Conservation (phyloP, 2,113 vertebrate species). For the Sinocyclocheilus rhinocerous region DNA sequence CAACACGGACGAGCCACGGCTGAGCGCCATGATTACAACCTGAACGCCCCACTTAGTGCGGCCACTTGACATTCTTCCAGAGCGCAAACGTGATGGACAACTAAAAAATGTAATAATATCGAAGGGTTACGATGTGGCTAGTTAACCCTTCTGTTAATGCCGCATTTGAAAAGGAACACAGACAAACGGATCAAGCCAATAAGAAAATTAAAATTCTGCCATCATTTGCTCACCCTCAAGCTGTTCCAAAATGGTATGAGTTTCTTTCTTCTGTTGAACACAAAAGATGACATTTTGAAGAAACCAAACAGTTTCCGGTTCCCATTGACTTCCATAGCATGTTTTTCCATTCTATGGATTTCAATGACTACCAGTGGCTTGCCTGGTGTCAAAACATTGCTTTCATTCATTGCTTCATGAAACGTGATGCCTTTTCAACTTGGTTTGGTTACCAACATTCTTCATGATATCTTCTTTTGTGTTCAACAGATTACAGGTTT, state of each 20-base stretch:
- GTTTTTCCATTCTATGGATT: background rate
- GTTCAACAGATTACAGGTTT: background rate
- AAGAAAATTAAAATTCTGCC: background rate
- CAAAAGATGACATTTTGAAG: background rate
- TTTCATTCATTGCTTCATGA: no score
- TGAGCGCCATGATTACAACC: constrained; percentile 2
- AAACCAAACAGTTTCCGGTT: background rate
- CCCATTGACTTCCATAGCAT: background rate
- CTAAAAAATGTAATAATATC: background rate
- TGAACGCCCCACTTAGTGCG: background rate
- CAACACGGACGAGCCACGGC: constrained; percentile 30
- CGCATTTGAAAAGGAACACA: background rate
- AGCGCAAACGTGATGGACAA: background rate
- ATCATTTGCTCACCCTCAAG: background rate
- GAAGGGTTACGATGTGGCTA: background rate
- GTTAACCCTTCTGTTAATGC: background rate
- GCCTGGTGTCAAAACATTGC: no score
- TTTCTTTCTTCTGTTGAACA: background rate
- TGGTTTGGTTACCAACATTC: background rate
- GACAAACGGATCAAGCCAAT: background rate
- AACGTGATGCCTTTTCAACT: no score
- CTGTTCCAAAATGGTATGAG: background rate
- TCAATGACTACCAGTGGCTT: background rate
- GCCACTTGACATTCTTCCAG: constrained; percentile 37
- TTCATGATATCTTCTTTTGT: background rate